phyloP scores from a whole-genome alignment of 2,888 invertebrate genomes.

The Dicycla oo region DNA sequence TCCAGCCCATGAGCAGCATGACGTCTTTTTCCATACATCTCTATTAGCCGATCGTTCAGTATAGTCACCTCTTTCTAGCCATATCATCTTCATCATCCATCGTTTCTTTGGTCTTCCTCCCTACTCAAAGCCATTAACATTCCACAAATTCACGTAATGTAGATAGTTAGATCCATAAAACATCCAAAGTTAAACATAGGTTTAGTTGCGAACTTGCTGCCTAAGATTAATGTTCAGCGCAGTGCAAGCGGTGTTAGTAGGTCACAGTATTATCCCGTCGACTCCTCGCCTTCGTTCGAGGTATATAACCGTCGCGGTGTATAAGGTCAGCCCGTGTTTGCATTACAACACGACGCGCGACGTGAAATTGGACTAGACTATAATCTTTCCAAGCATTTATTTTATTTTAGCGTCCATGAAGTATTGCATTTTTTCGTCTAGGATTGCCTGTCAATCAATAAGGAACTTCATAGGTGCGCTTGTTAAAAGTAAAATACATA shows the following conservation, averaged over 20 bases:
- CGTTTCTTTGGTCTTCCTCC: not conserved
- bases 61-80: not conserved
- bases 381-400: too few relatives aligned
- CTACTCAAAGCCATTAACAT: not conserved
- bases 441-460: too few relatives aligned
- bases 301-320: conserved; percentile 31
- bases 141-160: too few relatives aligned
- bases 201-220: not conserved
- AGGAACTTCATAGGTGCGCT: too few relatives aligned
- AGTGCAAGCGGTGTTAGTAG: conserved; percentile 44
- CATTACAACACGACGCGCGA: not conserved
- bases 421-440: too few relatives aligned
- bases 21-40: too few relatives aligned
- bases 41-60: too few relatives aligned
- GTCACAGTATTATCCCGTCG: conserved; percentile 46
- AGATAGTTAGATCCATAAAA: not conserved
- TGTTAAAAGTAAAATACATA: too few relatives aligned
- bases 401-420: too few relatives aligned
- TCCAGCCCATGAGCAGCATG: too few relatives aligned
- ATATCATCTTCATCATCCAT: not conserved
- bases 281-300: conserved; percentile 29
- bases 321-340: conserved; percentile 38
- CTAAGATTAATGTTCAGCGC: conserved; percentile 15
- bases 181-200: conserved; percentile 3
- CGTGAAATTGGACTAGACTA: conserved; percentile 16